phyloP scores from a whole-genome alignment of 2,797 vertebrate genomes.

The Leptoclinus maculatus region DNA sequence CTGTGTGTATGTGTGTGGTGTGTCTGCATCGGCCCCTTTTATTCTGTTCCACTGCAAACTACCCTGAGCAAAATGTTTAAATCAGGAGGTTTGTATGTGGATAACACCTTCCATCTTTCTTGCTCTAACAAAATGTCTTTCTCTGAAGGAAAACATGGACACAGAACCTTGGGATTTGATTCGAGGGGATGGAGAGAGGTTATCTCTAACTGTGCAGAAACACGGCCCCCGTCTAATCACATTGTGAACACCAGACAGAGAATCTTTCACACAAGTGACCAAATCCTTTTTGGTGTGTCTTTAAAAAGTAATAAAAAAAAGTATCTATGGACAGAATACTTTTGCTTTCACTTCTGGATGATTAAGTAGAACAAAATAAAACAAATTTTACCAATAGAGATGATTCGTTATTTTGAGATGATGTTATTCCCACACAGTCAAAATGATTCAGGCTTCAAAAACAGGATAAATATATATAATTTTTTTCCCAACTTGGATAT shows the following conservation, averaged over 20 bases:
- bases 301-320: neutral
- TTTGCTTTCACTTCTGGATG: neutral
- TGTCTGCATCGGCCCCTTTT: conserved; percentile 4
- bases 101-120: neutral
- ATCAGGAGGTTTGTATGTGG: neutral
- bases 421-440: neutral
- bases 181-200: neutral
- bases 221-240: neutral
- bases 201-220: neutral
- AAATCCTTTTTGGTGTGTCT: neutral
- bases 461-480: neutral
- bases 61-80: conserved; percentile 2
- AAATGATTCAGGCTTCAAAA: neutral
- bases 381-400: neutral
- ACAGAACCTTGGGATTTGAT: neutral
- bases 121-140: neutral
- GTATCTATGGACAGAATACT: neutral
- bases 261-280: neutral
- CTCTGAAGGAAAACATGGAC: neutral
- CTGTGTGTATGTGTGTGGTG: conserved; percentile 3
- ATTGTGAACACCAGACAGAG: neutral
- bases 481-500: neutral
- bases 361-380: neutral
- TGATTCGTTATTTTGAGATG: neutral
- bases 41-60: neutral